A percentile compares a stretch with the other conserved stretches of the same genome.
These are phyloP conservation scores for Diachrysia chrysitis DNA, from an alignment of 2,888 invertebrate species.

Conservation along the genomic window DNA sequence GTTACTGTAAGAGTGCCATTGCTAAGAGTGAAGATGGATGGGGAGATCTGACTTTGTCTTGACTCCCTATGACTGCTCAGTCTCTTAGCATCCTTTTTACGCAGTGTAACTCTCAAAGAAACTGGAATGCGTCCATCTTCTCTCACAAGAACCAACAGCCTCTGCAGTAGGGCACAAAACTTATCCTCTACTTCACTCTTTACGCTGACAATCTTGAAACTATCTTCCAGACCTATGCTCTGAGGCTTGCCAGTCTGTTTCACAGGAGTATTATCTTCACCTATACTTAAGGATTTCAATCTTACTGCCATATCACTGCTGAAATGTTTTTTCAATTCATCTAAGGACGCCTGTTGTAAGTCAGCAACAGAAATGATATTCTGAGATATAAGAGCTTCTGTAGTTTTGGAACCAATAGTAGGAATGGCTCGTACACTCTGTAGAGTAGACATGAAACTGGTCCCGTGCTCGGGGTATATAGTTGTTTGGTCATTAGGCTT, in stretches of 20 bases:
- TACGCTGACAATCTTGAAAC: constrained; percentile 92
- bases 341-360: constrained; percentile 90
- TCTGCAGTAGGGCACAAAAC: constrained; percentile 91
- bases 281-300: constrained; percentile 92
- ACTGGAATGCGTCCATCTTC: constrained; percentile 95
- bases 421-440: constrained; percentile 91
- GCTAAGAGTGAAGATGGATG: constrained; percentile 89
- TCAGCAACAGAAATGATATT: constrained; percentile 92
- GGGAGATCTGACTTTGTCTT: constrained; percentile 92
- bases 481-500: constrained; percentile 96
- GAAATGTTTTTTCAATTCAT: constrained; percentile 90
- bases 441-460: constrained; percentile 91
- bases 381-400: constrained; percentile 90
- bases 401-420: constrained; percentile 93
- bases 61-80: constrained; percentile 93
- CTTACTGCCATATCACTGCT: constrained; percentile 92
- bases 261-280: constrained; percentile 93
- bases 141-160: constrained; percentile 92
- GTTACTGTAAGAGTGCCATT: constrained; percentile 86
- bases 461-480: constrained; percentile 92
- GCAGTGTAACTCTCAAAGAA: constrained; percentile 92
- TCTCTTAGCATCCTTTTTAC: constrained; percentile 92
- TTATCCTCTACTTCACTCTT: constrained; percentile 93
- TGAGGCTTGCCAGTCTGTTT: constrained; percentile 93
- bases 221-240: constrained; percentile 94